Conservation (phyloP, 2,888 invertebrate genomes). For the Cryptus armator region DNA sequence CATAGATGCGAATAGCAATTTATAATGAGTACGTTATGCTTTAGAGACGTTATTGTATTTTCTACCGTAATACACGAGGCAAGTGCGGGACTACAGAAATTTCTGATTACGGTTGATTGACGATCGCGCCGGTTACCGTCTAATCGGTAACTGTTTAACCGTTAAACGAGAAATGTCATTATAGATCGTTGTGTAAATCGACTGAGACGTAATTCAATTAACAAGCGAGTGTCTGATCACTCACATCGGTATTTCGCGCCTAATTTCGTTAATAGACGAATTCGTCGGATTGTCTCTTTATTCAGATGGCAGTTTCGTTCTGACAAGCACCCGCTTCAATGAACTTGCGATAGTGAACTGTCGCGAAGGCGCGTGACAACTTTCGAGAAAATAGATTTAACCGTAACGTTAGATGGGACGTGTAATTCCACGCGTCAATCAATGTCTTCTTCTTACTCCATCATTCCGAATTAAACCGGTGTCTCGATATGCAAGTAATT, state of each 20-base stretch:
- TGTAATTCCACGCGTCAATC: slow-evolving; percentile 3
- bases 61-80: background rate
- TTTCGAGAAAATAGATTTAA: background rate
- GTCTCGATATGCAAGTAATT: background rate
- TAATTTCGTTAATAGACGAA: slow-evolving; percentile 7
- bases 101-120: background rate
- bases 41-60: background rate
- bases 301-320: background rate
- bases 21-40: no score
- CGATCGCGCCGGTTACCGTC: background rate
- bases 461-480: background rate
- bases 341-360: slow-evolving; percentile 2
- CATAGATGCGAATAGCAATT: no score
- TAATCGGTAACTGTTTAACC: background rate
- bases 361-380: background rate
- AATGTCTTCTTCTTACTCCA: background rate
- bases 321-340: background rate
- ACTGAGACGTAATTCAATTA: slow-evolving; percentile 10
- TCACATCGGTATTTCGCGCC: background rate
- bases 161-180: background rate
- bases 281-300: background rate
- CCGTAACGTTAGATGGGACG: background rate
- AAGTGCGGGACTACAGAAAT: background rate
- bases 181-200: background rate
- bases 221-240: background rate